Evolutionary conservation across 2,888 invertebrate genomes (phyloP).

Genomic region (Nomada goodeniana): DNA sequence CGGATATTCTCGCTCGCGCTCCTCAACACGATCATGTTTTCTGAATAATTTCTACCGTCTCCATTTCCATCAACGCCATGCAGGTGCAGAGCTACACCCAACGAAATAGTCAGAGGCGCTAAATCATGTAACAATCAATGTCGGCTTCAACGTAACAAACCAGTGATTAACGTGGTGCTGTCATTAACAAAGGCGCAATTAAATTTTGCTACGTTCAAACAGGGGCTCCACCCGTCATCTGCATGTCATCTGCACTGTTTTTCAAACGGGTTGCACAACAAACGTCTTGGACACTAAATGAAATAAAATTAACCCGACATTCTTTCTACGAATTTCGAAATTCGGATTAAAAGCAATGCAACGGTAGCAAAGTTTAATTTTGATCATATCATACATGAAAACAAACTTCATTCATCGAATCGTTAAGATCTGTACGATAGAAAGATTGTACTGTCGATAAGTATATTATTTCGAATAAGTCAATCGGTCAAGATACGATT

Average conservation of each 20-base stretch:
- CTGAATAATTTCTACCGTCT: conserved; percentile 33
- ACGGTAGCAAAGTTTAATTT: conserved; percentile 1
- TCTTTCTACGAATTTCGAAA: too few relatives aligned
- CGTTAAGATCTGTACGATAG: not conserved
- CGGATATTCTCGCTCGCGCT: conserved; percentile 39
- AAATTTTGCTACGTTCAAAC: conserved; percentile 1
- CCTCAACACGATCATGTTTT: conserved; percentile 18
- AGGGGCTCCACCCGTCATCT: not conserved
- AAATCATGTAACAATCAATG: conserved; percentile 39
- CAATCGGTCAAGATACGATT: not conserved
- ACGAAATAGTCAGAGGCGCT: conserved; percentile 12
- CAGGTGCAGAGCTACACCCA: conserved; percentile 24
- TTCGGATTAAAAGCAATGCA: too few relatives aligned
- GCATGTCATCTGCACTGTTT: conserved; percentile 24
- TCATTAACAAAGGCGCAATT: conserved; percentile 29
- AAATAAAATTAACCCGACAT: not conserved
- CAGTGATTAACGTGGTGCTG: conserved; percentile 40
- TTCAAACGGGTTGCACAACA: not conserved
- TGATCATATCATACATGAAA: not conserved
- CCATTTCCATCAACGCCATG: conserved; percentile 33
- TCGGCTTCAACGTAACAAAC: conserved; percentile 32
- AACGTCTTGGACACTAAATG: not conserved
- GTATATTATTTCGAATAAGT: not conserved
- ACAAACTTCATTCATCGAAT: not conserved
- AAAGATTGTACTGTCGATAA: not conserved